Percentiles rank a stretch among this genome's conserved stretches.
Evolutionary conservation across 1,140 invertebrate species (phyloP).

Genomic region (Oreohelix idahoensis): DNA sequence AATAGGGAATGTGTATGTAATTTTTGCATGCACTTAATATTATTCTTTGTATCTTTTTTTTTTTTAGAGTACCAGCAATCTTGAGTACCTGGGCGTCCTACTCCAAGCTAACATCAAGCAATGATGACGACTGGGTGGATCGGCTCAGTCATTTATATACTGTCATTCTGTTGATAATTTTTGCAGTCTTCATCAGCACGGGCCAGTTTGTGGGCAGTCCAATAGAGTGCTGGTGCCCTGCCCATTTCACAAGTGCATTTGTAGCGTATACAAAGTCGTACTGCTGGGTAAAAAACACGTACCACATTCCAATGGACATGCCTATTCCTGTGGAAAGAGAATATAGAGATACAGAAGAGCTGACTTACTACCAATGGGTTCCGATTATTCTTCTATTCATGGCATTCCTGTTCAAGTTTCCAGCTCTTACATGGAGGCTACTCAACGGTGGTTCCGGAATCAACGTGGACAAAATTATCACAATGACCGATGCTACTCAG

Average conservation of each 20-base stretch:
- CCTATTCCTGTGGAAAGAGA: conserved; percentile 62
- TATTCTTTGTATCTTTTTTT: too few relatives aligned
- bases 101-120: conserved; percentile 62
- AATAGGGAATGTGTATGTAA: too few relatives aligned
- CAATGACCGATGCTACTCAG: conserved; percentile 59
- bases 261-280: conserved; percentile 73
- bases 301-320: conserved; percentile 72
- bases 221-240: conserved; percentile 73
- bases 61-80: conserved; percentile 57
- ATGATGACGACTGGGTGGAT: conserved; percentile 71
- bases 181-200: conserved; percentile 65
- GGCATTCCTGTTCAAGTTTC: conserved; percentile 70
- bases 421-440: conserved; percentile 67
- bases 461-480: conserved; percentile 65
- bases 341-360: conserved; percentile 56
- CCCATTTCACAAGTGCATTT: conserved; percentile 71
- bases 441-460: conserved; percentile 62
- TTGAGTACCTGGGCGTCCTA: conserved; percentile 65
- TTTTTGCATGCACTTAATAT: too few relatives aligned
- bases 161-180: conserved; percentile 64
- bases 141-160: conserved; percentile 66
- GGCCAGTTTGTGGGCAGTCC: conserved; percentile 86
- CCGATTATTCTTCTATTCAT: conserved; percentile 69
- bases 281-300: conserved; percentile 75
- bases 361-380: conserved; percentile 72